A percentile compares a stretch with the other conserved stretches of the same genome.
phyloP scores from a whole-genome alignment of 2,113 vertebrate genomes.

The Mormoops blainvillei region DNA sequence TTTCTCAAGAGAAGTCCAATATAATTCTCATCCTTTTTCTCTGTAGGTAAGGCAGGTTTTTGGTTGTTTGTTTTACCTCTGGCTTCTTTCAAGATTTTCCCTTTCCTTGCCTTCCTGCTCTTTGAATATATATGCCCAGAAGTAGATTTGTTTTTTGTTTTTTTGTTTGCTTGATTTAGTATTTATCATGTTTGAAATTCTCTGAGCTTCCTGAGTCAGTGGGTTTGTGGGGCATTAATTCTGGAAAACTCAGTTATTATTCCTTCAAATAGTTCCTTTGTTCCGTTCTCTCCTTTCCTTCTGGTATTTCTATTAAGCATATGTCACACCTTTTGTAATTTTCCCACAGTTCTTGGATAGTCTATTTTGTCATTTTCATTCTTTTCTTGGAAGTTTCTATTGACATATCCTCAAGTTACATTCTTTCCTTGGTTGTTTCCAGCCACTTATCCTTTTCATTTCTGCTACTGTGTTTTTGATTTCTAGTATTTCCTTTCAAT shows the following conservation, averaged over 20 bases:
- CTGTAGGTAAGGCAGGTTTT: not conserved
- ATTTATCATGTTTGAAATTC: not conserved
- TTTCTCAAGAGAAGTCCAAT: not conserved
- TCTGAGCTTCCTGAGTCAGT: not conserved
- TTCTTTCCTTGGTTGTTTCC: not conserved
- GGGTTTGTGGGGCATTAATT: not conserved
- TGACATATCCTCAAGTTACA: not conserved
- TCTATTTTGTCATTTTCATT: not conserved
- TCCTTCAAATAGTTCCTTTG: not conserved
- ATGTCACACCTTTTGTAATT: not conserved
- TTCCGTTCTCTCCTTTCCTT: not conserved
- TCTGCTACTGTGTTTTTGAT: not conserved
- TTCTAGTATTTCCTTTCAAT: not conserved
- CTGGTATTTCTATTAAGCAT: not conserved
- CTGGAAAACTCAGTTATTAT: not conserved
- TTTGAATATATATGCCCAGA: not conserved
- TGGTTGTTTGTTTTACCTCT: not conserved
- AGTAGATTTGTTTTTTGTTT: not conserved
- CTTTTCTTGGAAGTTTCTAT: not conserved
- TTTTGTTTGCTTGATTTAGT: not conserved
- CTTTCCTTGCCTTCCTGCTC: not conserved
- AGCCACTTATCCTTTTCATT: not conserved
- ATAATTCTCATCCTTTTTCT: not conserved
- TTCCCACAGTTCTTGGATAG: not conserved
- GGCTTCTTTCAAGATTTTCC: not conserved